Percentiles rank a stretch among this genome's conserved stretches.
These are phyloP conservation scores for Muntiacus reevesi DNA, from an alignment of 2,113 vertebrate genomes.

Conservation along the genomic window DNA sequence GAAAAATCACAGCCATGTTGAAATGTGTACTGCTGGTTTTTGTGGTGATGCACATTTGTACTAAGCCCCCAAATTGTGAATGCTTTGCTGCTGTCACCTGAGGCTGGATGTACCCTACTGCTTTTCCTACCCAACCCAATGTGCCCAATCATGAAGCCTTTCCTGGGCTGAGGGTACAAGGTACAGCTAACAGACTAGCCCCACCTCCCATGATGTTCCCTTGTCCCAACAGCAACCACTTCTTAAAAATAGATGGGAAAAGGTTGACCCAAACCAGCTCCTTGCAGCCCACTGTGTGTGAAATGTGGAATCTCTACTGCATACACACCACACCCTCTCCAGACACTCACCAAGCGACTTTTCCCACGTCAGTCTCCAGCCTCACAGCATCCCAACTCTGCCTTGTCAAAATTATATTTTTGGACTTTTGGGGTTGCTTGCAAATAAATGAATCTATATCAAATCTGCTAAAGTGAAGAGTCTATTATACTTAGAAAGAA, in stretches of 20 bases:
- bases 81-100: constrained; percentile 3
- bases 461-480: constrained; percentile 34
- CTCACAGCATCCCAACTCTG: constrained; percentile 6
- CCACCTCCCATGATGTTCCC: neutral
- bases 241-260: constrained; percentile 8
- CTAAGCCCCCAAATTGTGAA: neutral
- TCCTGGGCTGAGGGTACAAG: neutral
- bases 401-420: constrained; percentile 37
- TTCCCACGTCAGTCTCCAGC: neutral
- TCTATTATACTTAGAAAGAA: constrained; percentile 32
- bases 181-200: neutral
- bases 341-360: neutral
- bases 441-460: constrained; percentile 40
- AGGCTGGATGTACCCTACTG: neutral
- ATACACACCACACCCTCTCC: neutral
- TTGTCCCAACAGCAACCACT: neutral
- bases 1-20: constrained; percentile 20
- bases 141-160: neutral
- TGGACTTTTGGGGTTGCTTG: constrained; percentile 8
- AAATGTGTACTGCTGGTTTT: constrained; percentile 14
- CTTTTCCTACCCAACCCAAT: neutral
- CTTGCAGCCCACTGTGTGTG: neutral
- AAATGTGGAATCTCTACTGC: neutral
- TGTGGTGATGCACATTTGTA: neutral
- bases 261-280: neutral